Percentiles rank a stretch among this genome's conserved stretches.
phyloP scores from a whole-genome alignment of 2,888 invertebrate species.

The Zeuzera pyrina region DNA sequence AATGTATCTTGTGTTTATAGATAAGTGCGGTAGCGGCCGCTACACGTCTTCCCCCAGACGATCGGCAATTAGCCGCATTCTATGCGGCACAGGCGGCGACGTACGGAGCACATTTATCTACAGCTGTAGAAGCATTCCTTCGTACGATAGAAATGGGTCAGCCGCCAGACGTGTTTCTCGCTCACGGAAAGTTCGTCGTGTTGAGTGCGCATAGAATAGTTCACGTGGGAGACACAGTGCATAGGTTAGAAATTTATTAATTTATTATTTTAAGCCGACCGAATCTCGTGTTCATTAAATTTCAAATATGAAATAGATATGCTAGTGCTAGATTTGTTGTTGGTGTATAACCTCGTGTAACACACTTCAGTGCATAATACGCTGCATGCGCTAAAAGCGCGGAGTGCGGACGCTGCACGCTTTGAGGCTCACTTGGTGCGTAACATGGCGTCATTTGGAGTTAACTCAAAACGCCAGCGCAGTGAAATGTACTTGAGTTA shows the following conservation, averaged over 20 bases:
- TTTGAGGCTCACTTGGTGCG: constrained; percentile 75
- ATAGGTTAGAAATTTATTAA: constrained; percentile 51
- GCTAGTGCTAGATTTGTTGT: too few relatives aligned
- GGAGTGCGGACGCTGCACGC: background rate
- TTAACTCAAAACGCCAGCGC: too few relatives aligned
- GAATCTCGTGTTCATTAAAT: background rate
- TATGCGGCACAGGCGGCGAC: constrained; percentile 90
- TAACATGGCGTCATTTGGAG: constrained; percentile 79
- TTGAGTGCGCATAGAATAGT: constrained; percentile 94
- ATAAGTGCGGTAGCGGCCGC: constrained; percentile 67
- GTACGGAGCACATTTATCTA: constrained; percentile 87
- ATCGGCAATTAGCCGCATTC: constrained; percentile 87
- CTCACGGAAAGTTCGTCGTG: constrained; percentile 95
- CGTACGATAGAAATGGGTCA: constrained; percentile 93
- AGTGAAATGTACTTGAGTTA: too few relatives aligned
- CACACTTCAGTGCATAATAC: background rate
- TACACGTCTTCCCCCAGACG: constrained; percentile 79
- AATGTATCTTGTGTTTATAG: constrained; percentile 22
- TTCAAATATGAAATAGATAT: too few relatives aligned
- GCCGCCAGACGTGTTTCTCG: constrained; percentile 93
- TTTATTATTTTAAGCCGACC: background rate
- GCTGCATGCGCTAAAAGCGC: background rate
- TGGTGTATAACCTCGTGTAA: too few relatives aligned
- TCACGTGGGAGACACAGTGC: constrained; percentile 94
- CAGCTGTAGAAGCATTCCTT: constrained; percentile 93